Evolutionary conservation across 1,140 invertebrate genomes (phyloP), one percentile per base, ranked within the genome.

Genomic region (Megalopta genalis): DNA sequence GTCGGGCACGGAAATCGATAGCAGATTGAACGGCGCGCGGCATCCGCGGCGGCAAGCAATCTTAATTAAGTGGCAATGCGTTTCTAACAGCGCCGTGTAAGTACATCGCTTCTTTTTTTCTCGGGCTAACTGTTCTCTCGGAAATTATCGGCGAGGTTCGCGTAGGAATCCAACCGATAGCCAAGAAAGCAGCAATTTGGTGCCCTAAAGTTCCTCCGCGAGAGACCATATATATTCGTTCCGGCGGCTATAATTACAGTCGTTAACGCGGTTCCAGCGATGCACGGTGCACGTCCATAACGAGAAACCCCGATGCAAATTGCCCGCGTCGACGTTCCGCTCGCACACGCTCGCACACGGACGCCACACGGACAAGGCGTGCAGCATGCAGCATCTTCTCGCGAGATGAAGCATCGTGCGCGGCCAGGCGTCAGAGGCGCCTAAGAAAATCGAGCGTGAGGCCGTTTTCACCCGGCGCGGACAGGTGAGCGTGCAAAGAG

Each of bases 301-400:
- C 54, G 54, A n/a, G n/a, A 42, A 32, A 32, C 1, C 46, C 57
- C 57, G 57, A 69, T 77, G 75, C 75, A 77, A 77, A 77, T 77
- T 70, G 46, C 75, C 25, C 75, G 67, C 66, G 57, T 25, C 67
- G 67, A 71, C 75, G 37, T 77, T 77, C 69, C 69, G 60, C 75
- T 42, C 66, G 57, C 32, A n/a, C 27, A 18, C 16, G 25, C 4
- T 63, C 32, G 18, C 42, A 46, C 2, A 46, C 39, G 7, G 6
- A 5, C 39, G 2, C 7, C 39, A 42, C 42, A 46, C 10, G 10
- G 42, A 46, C 14, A 46, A 2, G 14, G 9, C 10, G 42, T 10
- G 39, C 1, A 10, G 12, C 6, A 39, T 10, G 32, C 37, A 16
- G 27, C 32, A 18, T 14, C 27, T 63, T 21, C 7, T 37, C 63